Conservation (phyloP, 2,113 vertebrate genomes). For the Gavia stellata region DNA sequence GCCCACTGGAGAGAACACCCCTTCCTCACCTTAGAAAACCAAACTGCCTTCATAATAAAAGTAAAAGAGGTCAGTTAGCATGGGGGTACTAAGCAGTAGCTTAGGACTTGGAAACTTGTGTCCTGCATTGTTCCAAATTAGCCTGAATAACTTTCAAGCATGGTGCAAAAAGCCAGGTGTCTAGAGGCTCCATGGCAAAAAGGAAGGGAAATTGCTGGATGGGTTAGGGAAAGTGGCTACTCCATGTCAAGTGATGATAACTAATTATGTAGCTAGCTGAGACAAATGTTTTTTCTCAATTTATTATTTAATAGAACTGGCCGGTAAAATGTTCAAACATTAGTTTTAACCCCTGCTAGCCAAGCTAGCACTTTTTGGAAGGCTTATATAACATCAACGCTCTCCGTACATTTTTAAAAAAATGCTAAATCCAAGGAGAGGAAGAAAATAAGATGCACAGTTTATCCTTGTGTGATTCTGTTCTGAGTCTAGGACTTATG, state of each 20-base stretch:
- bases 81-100: neutral
- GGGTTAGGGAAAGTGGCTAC: neutral
- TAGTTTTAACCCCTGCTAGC: neutral
- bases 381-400: neutral
- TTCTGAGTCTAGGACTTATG: neutral
- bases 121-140: neutral
- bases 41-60: neutral
- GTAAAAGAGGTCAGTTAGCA: neutral
- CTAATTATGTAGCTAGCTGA: neutral
- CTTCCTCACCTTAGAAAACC: neutral
- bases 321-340: neutral
- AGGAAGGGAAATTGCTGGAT: neutral
- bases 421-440: neutral
- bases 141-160: neutral
- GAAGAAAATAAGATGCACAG: neutral
- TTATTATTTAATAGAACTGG: neutral
- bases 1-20: neutral
- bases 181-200: neutral
- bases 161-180: neutral
- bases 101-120: neutral
- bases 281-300: neutral
- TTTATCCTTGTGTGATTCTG: neutral
- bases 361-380: neutral
- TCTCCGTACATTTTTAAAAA: neutral
- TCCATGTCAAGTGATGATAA: neutral